These are phyloP conservation scores for Autographa gamma DNA, from an alignment of 2,888 invertebrate genomes.

Conservation along the genomic window DNA sequence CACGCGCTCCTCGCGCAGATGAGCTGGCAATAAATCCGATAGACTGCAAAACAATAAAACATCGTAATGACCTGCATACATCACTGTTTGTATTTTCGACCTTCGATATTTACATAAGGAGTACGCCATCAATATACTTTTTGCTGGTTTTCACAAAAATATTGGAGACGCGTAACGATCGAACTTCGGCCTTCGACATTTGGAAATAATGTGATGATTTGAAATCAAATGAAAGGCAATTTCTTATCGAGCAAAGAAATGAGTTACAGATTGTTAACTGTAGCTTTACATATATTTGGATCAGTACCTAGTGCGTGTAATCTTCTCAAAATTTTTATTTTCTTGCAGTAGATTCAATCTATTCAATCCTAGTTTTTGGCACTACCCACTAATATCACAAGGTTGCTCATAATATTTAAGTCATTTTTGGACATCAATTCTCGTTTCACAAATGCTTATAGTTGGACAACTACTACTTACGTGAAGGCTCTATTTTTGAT, in stretches of 20 bases:
- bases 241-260: not conserved
- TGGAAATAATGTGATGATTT: constrained; percentile 3
- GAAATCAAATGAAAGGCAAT: not conserved
- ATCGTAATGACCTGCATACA: constrained; percentile 46
- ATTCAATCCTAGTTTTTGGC: too few species aligned
- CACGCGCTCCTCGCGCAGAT: constrained; percentile 92
- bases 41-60: constrained; percentile 73
- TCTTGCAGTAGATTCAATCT: too few species aligned
- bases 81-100: constrained; percentile 35
- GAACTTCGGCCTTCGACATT: not conserved
- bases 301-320: too few species aligned
- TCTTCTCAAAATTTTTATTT: too few species aligned
- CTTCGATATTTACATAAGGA: constrained; percentile 46
- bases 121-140: constrained; percentile 22
- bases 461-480: constrained; percentile 70
- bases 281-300: too few species aligned
- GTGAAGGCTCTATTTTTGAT: constrained; percentile 92
- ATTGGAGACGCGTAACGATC: not conserved
- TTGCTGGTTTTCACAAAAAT: constrained; percentile 28
- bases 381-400: too few species aligned
- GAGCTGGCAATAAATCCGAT: constrained; percentile 92
- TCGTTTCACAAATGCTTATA: too few species aligned
- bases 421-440: too few species aligned
- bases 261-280: too few species aligned
- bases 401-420: too few species aligned